Percentiles rank a stretch among this genome's conserved stretches.
phyloP scores from a whole-genome alignment of 2,797 vertebrate genomes.

The Halcyon leucocephala region DNA sequence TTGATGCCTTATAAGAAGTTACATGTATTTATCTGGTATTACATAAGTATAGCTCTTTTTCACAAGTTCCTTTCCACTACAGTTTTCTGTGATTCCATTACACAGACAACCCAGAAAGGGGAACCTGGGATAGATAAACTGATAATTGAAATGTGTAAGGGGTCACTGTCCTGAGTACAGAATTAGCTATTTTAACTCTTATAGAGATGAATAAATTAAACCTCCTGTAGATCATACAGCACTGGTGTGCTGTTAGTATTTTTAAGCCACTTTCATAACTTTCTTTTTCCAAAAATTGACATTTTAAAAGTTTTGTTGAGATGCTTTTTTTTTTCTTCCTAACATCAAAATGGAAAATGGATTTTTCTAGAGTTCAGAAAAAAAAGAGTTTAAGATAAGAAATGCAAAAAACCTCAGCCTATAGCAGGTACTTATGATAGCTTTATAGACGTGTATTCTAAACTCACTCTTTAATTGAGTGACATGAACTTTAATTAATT shows the following conservation, averaged over 20 bases:
- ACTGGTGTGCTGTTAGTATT: not conserved
- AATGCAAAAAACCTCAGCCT: not conserved
- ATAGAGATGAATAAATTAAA: not conserved
- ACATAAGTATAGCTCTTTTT: not conserved
- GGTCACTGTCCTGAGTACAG: not conserved
- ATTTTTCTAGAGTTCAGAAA: not conserved
- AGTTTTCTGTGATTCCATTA: not conserved
- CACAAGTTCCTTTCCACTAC: not conserved
- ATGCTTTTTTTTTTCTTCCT: not conserved
- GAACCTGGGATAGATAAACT: not conserved
- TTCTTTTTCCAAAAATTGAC: not conserved
- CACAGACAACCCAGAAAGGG: not conserved
- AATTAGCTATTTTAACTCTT: not conserved
- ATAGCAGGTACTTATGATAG: not conserved
- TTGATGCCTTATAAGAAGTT: not conserved
- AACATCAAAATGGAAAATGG: not conserved
- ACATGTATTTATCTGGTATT: not conserved
- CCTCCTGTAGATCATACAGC: not conserved
- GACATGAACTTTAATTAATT: slow-evolving; percentile 46
- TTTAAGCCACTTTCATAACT: not conserved
- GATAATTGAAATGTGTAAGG: not conserved
- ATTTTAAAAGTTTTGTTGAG: not conserved
- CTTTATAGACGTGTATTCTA: not conserved
- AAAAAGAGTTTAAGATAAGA: not conserved
- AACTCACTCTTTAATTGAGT: slow-evolving; percentile 14